Conservation (phyloP, 2,888 invertebrate genomes). For the Cerceris ruficornis region DNA sequence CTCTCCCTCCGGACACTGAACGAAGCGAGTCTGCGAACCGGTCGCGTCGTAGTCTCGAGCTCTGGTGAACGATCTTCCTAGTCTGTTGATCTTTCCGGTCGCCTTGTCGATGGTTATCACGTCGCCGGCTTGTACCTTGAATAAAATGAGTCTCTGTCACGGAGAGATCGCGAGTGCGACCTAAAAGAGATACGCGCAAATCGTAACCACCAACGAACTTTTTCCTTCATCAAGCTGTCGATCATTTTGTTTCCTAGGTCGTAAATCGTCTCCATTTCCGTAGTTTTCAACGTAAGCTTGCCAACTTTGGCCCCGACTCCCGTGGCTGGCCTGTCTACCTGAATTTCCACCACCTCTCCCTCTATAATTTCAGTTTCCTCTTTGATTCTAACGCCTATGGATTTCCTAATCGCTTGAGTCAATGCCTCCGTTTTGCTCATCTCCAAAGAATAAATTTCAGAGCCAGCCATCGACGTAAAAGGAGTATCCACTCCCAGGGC, state of each 20-base stretch:
- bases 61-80: constrained; percentile 97
- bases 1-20: constrained; percentile 99
- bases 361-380: constrained; percentile 99
- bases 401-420: constrained; percentile 97
- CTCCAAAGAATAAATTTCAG: constrained; percentile 98
- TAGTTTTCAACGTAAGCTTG: constrained; percentile 97
- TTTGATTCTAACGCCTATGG: constrained; percentile 98
- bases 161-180: neutral
- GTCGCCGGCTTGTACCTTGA: constrained; percentile 93
- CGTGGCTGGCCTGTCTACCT: constrained; percentile 96
- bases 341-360: constrained; percentile 99
- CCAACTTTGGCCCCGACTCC: constrained; percentile 94
- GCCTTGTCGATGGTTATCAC: constrained; percentile 99
- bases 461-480: constrained; percentile 99
- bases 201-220: constrained; percentile 83
- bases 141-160: constrained; percentile 16
- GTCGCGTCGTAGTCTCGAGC: constrained; percentile 99
- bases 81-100: constrained; percentile 94
- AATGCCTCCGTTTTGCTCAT: constrained; percentile 99
- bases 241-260: constrained; percentile 99
- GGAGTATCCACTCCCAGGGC: constrained; percentile 97
- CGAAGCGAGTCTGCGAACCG: constrained; percentile 92
- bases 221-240: constrained; percentile 97
- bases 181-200: neutral
- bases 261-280: constrained; percentile 99